phyloP scores from a whole-genome alignment of 2,113 vertebrate genomes.

The Neolamprologus hecqui region DNA sequence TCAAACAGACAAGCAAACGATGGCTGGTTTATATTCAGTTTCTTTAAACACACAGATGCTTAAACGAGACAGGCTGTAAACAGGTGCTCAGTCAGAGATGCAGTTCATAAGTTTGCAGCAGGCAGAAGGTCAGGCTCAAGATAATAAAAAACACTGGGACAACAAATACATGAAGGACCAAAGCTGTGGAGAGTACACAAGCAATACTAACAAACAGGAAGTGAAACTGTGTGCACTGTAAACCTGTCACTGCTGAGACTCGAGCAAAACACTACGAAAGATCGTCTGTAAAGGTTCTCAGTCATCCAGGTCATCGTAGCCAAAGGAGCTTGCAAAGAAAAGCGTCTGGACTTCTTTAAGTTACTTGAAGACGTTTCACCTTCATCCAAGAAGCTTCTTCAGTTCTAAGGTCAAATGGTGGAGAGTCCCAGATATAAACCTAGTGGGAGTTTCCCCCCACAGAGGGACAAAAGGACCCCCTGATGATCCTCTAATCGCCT shows the following conservation, averaged over 20 bases:
- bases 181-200: neutral
- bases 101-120: neutral
- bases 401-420: too few species aligned
- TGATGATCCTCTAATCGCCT: accelerated
- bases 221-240: accelerated
- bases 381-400: too few species aligned
- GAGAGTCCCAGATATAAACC: too few species aligned
- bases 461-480: too few species aligned
- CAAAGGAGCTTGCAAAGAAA: accelerated
- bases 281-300: neutral
- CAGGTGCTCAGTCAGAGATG: neutral
- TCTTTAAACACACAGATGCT: neutral
- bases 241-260: neutral
- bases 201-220: neutral
- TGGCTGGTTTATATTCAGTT: neutral
- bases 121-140: neutral
- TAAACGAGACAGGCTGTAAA: neutral
- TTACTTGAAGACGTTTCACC: too few species aligned
- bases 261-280: neutral
- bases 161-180: accelerated
- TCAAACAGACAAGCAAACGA: neutral
- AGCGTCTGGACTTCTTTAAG: too few species aligned
- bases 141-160: neutral
- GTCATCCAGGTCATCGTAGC: neutral
- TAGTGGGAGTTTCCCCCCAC: too few species aligned